Base-by-base conservation (phyloP, 2,797 vertebrate genomes). In the Crypturellus tataupa region DNA sequence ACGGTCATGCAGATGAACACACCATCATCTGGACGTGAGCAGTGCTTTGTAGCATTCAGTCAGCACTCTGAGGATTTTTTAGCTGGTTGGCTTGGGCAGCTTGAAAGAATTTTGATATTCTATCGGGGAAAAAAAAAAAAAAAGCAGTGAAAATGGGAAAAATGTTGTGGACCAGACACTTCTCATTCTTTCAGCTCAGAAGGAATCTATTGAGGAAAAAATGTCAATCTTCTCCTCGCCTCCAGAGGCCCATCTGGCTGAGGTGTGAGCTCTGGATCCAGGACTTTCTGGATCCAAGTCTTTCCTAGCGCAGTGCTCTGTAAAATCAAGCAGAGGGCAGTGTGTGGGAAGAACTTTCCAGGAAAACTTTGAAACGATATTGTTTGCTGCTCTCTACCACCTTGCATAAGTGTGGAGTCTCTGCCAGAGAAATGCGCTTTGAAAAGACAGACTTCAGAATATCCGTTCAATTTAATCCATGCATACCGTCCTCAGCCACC, bases 121-220 rank as follows among this genome's bases (percentile, higher is more conserved):
- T 56, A 4, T 1, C 3, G 4, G 21, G 4, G 1, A 3, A 3
- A 42, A 1, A 3, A 6, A 5, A 12, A n/a, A n/a, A 4, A 5
- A 19, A 31, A 7, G 19, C n/a, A 82, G 2, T 44, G 25, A 82
- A 73, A 35, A 79, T 6, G 2, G 8, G 17, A 4, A 76, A 35
- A 70, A 62, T 13, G 12, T 21, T 33, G 21, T 7, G 63, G 82
- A 84, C 70, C 24, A 24, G 3, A 27, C 33, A 53, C 7, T 75
- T 92, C 39, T 87, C n/a, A 25, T 69, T 24, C 24, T 90, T 71
- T 37, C 53, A 77, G 24, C 70, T 92, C 20, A 53, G 44, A 90
- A 84, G 37, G 9, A 29, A 64, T 25, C 62, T 73, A 25, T 3
- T 70, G 33, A 69, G 68, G 16, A 9, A 81, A 85, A 81, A 86